These are phyloP conservation scores for Lycodopsis pacificus DNA, from an alignment of 2,797 vertebrate genomes.

Conservation along the genomic window DNA sequence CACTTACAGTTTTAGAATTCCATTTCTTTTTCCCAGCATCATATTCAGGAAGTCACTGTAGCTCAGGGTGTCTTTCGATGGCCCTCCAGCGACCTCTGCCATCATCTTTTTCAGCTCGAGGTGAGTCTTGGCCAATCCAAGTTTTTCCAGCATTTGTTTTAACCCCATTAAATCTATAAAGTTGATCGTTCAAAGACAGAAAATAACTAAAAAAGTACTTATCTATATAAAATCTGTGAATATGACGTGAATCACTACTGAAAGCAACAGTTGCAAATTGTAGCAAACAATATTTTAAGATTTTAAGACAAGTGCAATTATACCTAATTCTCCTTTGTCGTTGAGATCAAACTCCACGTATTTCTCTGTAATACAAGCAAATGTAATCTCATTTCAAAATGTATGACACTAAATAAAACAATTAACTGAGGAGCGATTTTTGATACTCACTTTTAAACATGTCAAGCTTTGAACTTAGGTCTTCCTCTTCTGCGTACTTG, in stretches of 20 bases:
- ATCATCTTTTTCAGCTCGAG: slow-evolving; percentile 90
- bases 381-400: not conserved
- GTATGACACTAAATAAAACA: not conserved
- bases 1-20: slow-evolving; percentile 88
- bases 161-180: slow-evolving; percentile 87
- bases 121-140: slow-evolving; percentile 88
- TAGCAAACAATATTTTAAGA: not conserved
- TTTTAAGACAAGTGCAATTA: slow-evolving; percentile 19
- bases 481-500: slow-evolving; percentile 85
- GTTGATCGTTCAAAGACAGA: not conserved
- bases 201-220: not conserved
- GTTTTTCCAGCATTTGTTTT: slow-evolving; percentile 89
- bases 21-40: slow-evolving; percentile 89
- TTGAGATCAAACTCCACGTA: slow-evolving; percentile 91
- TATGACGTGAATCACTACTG: not conserved
- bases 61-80: slow-evolving; percentile 79
- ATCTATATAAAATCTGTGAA: not conserved
- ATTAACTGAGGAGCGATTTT: not conserved
- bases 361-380: slow-evolving; percentile 80
- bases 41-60: slow-evolving; percentile 88
- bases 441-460: slow-evolving; percentile 85
- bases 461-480: slow-evolving; percentile 84
- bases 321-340: slow-evolving; percentile 88
- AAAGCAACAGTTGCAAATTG: not conserved
- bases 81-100: slow-evolving; percentile 80